Percentiles rank a stretch among this genome's conserved stretches.
phyloP scores from a whole-genome alignment of 2,113 vertebrate genomes.

The Sapajus apella region DNA sequence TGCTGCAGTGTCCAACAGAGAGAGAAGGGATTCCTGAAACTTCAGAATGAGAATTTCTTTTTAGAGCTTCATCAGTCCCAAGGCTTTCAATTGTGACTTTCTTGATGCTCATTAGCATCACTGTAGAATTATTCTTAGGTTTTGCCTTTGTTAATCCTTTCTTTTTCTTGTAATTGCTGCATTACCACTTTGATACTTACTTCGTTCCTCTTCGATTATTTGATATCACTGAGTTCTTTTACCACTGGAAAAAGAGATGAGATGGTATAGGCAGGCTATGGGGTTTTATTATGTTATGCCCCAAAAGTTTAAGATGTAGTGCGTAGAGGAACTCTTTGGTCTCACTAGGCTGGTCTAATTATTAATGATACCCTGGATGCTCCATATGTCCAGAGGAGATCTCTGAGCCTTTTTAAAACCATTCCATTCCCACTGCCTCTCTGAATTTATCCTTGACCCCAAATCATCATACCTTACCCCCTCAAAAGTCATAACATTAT shows the following conservation, averaged over 20 bases:
- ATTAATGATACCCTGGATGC: not conserved
- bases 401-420: constrained; percentile 4
- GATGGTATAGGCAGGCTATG: not conserved
- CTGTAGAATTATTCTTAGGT: constrained; percentile 17
- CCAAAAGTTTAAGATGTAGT: not conserved
- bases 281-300: not conserved
- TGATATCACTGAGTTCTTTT: constrained; percentile 54
- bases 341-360: not conserved
- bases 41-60: constrained; percentile 31
- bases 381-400: not conserved
- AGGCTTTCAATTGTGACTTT: not conserved
- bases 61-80: not conserved
- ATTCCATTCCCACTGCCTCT: not conserved
- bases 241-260: constrained; percentile 47
- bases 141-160: constrained; percentile 51
- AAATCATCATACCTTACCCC: not conserved
- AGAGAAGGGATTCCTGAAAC: not conserved
- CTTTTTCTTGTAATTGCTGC: constrained; percentile 28
- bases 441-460: not conserved
- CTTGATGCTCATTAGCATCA: constrained; percentile 29
- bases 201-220: constrained; percentile 54
- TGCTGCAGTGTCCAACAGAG: not conserved
- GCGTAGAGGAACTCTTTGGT: constrained; percentile 3
- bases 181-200: constrained; percentile 41
- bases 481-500: not conserved